Evolutionary conservation across 2,888 invertebrate species (phyloP).

Genomic region (Vanessa cardui): DNA sequence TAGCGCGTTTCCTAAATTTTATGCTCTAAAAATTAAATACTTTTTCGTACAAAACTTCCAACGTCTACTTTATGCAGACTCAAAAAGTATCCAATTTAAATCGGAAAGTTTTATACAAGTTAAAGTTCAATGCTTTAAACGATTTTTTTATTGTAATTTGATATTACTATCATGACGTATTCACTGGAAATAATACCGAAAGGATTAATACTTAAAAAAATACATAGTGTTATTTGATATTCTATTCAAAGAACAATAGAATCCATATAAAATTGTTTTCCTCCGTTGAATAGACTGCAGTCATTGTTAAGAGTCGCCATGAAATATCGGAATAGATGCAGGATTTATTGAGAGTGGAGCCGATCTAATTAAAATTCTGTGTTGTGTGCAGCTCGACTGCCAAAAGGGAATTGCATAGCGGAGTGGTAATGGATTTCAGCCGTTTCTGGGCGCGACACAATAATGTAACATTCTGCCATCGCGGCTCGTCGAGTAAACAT

Average conservation of each 20-base stretch:
- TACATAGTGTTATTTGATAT: not conserved
- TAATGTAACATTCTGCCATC: slow-evolving; percentile 20
- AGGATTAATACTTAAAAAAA: not conserved
- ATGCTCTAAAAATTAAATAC: too few relatives aligned
- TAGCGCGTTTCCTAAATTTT: too few relatives aligned
- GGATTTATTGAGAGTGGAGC: slow-evolving; percentile 12
- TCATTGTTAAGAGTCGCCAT: slow-evolving; percentile 11
- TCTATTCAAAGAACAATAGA: not conserved
- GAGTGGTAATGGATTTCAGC: slow-evolving; percentile 40
- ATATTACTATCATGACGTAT: not conserved
- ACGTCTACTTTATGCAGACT: too few relatives aligned
- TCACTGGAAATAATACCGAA: too few relatives aligned
- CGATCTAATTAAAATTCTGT: slow-evolving; percentile 47
- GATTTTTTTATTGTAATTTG: not conserved
- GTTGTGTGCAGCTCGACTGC: slow-evolving; percentile 39
- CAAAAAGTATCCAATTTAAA: too few relatives aligned
- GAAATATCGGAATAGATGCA: slow-evolving; percentile 4
- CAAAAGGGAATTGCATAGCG: slow-evolving; percentile 49
- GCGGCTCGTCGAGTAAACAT: slow-evolving; percentile 22
- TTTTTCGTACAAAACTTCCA: too few relatives aligned
- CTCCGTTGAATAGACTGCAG: slow-evolving; percentile 1
- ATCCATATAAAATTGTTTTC: not conserved
- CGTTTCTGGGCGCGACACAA: slow-evolving; percentile 21
- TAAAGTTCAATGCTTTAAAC: too few relatives aligned
- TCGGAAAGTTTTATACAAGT: too few relatives aligned